phyloP scores from a whole-genome alignment of 2,888 invertebrate species.

The Drosophila anomelani region DNA sequence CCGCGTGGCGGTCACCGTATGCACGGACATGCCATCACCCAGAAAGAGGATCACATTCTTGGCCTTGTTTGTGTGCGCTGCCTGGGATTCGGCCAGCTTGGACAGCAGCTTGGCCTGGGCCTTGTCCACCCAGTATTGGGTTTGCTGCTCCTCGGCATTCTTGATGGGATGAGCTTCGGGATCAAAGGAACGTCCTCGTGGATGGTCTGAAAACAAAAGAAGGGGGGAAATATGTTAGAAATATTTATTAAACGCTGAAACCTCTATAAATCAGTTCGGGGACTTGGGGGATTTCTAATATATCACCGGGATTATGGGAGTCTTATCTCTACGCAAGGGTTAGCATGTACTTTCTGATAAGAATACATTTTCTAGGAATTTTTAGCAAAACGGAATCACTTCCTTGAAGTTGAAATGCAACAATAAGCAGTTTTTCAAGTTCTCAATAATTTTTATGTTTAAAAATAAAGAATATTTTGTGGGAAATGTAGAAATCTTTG shows the following conservation, averaged over 20 bases:
- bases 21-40: slow-evolving; percentile 92
- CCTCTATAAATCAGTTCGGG: slow-evolving; percentile 7
- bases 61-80: slow-evolving; percentile 70
- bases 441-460: neutral
- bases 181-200: slow-evolving; percentile 36
- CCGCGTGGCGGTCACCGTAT: slow-evolving; percentile 88
- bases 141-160: slow-evolving; percentile 66
- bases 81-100: slow-evolving; percentile 67
- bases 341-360: slow-evolving; percentile 9
- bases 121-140: slow-evolving; percentile 80
- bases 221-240: neutral
- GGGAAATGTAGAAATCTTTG: neutral
- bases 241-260: neutral
- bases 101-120: slow-evolving; percentile 78
- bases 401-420: neutral
- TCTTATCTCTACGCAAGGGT: slow-evolving; percentile 18
- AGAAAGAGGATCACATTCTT: slow-evolving; percentile 90
- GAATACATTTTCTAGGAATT: slow-evolving; percentile 7
- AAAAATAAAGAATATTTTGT: neutral
- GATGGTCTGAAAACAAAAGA: slow-evolving; percentile 58
- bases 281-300: neutral
- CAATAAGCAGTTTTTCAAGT: neutral
- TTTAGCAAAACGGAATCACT: neutral
- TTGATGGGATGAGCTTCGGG: slow-evolving; percentile 49
- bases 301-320: slow-evolving; percentile 8